Evolutionary conservation across 2,113 vertebrate genomes (phyloP).

Genomic region (Onychostruthus taczanowskii): DNA sequence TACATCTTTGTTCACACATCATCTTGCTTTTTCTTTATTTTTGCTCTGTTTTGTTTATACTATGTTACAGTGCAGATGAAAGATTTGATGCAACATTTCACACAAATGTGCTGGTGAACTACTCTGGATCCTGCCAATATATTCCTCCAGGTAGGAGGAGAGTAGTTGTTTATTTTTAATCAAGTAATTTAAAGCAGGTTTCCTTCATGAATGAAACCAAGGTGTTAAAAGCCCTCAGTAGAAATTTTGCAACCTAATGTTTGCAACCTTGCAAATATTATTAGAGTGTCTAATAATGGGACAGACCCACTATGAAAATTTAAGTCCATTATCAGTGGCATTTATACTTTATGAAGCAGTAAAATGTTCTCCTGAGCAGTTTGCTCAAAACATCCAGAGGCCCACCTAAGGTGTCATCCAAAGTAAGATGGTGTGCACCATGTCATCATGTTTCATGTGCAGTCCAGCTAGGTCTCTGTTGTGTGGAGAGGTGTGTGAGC

Average conservation of each 20-base stretch:
- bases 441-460: not conserved
- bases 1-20: not conserved
- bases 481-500: not conserved
- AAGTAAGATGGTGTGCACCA: not conserved
- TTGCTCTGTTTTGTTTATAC: not conserved
- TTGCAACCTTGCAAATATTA: not conserved
- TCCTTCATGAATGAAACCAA: not conserved
- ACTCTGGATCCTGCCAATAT: conserved; percentile 86
- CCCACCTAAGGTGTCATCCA: not conserved
- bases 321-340: not conserved
- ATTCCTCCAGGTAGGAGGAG: conserved; percentile 86
- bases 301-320: not conserved
- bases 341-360: not conserved
- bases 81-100: conserved; percentile 91
- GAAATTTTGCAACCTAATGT: not conserved
- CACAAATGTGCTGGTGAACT: conserved; percentile 88
- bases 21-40: not conserved
- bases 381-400: not conserved
- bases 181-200: not conserved
- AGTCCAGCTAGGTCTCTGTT: not conserved
- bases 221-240: not conserved
- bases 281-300: not conserved
- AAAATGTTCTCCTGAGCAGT: not conserved
- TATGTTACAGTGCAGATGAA: conserved; percentile 83
- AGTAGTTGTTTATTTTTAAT: not conserved